Conservation (phyloP, 2,888 invertebrate species). For the Pollenia amentaria region DNA sequence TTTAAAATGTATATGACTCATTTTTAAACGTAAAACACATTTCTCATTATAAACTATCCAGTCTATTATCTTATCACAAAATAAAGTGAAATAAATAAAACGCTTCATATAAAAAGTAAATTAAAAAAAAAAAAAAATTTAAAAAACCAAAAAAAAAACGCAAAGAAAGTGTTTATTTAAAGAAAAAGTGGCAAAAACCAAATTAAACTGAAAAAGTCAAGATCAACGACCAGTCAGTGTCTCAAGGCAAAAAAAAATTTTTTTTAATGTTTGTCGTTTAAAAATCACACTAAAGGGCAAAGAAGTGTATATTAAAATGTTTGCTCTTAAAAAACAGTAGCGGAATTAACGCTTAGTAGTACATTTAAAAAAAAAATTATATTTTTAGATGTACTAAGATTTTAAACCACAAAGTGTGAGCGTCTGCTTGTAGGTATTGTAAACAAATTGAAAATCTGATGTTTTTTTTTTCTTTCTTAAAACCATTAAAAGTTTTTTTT, state of each 20-base stretch:
- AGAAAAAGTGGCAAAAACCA: not conserved
- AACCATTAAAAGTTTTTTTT: no score
- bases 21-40: slow-evolving; percentile 25
- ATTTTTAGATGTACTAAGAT: no score
- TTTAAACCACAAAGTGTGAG: no score
- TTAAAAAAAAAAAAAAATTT: slow-evolving; percentile 22
- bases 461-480: no score
- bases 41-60: not conserved
- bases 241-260: slow-evolving; percentile 52
- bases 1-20: slow-evolving; percentile 28
- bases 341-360: no score
- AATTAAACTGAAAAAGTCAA: slow-evolving; percentile 32
- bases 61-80: slow-evolving; percentile 57
- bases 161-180: slow-evolving; percentile 38
- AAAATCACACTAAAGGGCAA: not conserved
- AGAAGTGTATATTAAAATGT: no score
- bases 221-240: slow-evolving; percentile 57
- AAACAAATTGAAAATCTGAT: no score
- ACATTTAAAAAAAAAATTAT: no score
- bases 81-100: slow-evolving; percentile 38
- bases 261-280: not conserved
- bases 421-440: no score
- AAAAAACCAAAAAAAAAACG: slow-evolving; percentile 3
- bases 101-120: slow-evolving; percentile 4
- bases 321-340: no score